A percentile compares a stretch with the other conserved stretches of the same genome.
phyloP scores from a whole-genome alignment of 1,140 invertebrate species.

The Pogonognathellus flavescens region DNA sequence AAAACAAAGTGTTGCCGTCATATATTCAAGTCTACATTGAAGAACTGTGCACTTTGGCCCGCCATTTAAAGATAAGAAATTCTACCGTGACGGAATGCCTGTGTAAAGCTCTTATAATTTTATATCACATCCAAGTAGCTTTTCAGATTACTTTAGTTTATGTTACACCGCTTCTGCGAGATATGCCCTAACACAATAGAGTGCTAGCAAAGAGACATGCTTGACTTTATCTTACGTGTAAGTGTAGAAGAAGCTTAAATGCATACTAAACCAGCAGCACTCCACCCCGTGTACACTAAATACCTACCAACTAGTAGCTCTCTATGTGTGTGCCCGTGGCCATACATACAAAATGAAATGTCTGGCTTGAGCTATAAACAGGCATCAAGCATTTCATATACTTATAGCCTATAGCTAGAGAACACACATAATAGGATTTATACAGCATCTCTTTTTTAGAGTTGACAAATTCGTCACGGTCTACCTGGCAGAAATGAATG shows the following conservation, averaged over 20 bases:
- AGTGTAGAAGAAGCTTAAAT: no score
- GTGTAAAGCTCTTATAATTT: background rate
- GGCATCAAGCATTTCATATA: no score
- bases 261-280: no score
- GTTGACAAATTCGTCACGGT: constrained; percentile 51
- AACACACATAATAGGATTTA: no score
- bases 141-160: constrained; percentile 13
- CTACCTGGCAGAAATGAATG: constrained; percentile 44
- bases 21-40: constrained; percentile 34
- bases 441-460: background rate
- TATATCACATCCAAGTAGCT: constrained; percentile 8
- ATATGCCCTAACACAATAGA: background rate
- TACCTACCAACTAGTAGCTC: no score
- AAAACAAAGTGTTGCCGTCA: constrained; percentile 41
- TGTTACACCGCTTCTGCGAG: background rate
- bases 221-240: no score
- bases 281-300: no score
- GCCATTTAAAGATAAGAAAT: constrained; percentile 44
- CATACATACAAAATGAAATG: no score
- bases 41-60: constrained; percentile 24
- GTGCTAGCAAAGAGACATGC: no score
- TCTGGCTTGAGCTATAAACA: no score
- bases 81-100: constrained; percentile 39
- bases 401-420: no score
- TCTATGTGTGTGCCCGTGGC: no score